A percentile compares a stretch with the other conserved stretches of the same genome.
Conservation (phyloP, 2,888 invertebrate species). For the Scaptodrosophila latifasciaeformis region DNA sequence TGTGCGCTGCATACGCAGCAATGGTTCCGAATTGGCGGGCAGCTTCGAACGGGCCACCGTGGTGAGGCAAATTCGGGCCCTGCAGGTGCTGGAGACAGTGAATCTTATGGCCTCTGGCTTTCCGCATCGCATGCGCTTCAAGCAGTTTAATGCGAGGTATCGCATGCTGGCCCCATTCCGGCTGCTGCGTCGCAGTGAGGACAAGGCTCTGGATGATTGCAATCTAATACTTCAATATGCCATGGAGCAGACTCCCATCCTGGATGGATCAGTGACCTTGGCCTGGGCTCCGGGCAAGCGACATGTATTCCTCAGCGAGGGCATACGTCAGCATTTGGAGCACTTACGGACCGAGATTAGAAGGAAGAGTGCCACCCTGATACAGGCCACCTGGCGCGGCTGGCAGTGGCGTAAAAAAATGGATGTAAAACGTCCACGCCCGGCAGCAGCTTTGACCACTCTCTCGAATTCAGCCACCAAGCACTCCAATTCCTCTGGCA, state of each 20-base stretch:
- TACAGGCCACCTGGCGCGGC: conserved; percentile 91
- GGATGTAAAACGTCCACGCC: conserved; percentile 72
- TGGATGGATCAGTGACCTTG: conserved; percentile 80
- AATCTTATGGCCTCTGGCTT: conserved; percentile 96
- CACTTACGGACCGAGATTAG: conserved; percentile 85
- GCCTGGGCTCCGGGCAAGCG: conserved; percentile 95
- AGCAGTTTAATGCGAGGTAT: conserved; percentile 91
- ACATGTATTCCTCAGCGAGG: conserved; percentile 95
- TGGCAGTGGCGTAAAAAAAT: conserved; percentile 83
- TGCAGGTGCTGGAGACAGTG: conserved; percentile 94
- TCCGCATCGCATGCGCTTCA: conserved; percentile 96
- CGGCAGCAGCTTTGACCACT: conserved; percentile 5
- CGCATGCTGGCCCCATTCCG: conserved; percentile 88
- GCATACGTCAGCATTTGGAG: conserved; percentile 92
- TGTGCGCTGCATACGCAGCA: conserved; percentile 93
- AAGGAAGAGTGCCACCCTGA: conserved; percentile 86
- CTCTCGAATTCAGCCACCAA: conserved; percentile 32
- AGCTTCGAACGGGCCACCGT: conserved; percentile 89
- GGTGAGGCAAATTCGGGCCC: conserved; percentile 90
- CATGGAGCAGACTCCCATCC: conserved; percentile 78
- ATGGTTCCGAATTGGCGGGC: conserved; percentile 86
- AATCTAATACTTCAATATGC: conserved; percentile 84
- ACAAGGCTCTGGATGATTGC: conserved; percentile 85
- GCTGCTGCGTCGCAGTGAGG: conserved; percentile 80
- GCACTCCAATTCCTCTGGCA: conserved; percentile 19